Base-by-base conservation (phyloP, 2,113 vertebrate genomes). In the Gadus chalcogrammus region DNA sequence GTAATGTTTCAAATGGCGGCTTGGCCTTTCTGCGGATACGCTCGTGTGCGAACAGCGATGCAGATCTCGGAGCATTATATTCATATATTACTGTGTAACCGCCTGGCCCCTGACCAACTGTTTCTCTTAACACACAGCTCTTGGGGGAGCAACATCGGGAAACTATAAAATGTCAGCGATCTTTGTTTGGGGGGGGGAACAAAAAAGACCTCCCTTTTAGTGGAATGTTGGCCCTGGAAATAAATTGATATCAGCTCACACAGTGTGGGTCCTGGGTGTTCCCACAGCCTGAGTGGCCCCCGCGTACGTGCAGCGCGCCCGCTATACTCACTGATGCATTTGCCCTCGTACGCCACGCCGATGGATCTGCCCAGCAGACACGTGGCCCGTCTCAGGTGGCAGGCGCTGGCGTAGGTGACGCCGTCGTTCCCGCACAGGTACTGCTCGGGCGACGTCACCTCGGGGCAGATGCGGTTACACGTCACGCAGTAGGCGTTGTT, bases 401-500 rank as follows among this genome's bases (percentile, higher is more conserved):
- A 99, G 27, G 96, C 95, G 28, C 96, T 99, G 80, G 95, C 91
- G 0, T 99, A 99, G 35, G 94, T 91, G 79, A 98, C 94, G 67
- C 97, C 97, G 0, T 99, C 96, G n/a, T 99, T 99, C 74, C 97
- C 97, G 5, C 97, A 99, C 83, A 99, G 94, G 86, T 96, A 97
- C 82, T 98, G 97, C 42, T 98, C 96, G 0, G 94, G 92, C n/a
- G 93, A 96, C 53, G 93, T 92, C 71, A 94, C 94, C 78, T 99
- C 97, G 0, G 97, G 96, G 85, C 97, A 99, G 90, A 98, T 94
- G 80, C 93, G 93, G 89, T 98, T 98, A 85, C 97, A 99, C 1
- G 94, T 97, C 88, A 99, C 97, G 11, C 97, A 99, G 86, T 99
- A 97, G 56, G 97, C 97, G 1, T 97, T 99, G 79, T 98, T 99